Percentiles rank a stretch among this genome's conserved stretches.
These are phyloP conservation scores for Pseudoatta argentina DNA, from an alignment of 1,140 invertebrate species.

Conservation along the genomic window DNA sequence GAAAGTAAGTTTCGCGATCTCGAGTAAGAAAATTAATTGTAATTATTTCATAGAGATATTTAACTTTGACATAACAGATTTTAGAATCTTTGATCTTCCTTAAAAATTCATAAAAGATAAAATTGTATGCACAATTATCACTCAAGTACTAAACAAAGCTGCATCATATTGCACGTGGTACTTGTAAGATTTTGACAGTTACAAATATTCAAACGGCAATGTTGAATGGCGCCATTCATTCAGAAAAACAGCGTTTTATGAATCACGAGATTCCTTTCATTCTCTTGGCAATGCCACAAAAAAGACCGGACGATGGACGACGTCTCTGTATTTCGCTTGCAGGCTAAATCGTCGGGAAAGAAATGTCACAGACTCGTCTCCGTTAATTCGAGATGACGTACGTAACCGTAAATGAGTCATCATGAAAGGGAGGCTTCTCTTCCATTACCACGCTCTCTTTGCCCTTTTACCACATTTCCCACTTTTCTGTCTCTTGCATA, in stretches of 20 bases:
- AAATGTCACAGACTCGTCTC: conserved; percentile 32
- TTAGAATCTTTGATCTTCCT: too few relatives aligned
- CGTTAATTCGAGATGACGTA: conserved; percentile 38
- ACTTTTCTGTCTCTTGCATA: background rate
- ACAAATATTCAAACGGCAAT: background rate
- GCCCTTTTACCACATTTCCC: background rate
- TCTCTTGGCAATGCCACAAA: background rate
- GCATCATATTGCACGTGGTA: background rate
- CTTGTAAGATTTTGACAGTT: conserved; percentile 1
- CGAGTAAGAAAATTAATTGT: conserved; percentile 30
- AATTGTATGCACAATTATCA: background rate
- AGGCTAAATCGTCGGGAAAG: conserved; percentile 22
- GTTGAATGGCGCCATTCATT: conserved; percentile 38
- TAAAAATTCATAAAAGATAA: background rate
- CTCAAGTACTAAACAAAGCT: background rate
- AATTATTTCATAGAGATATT: background rate
- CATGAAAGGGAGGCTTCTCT: conserved; percentile 1
- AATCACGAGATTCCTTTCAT: conserved; percentile 29
- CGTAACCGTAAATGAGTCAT: conserved; percentile 54
- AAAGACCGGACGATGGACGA: background rate
- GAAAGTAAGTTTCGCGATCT: background rate
- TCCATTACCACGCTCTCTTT: background rate
- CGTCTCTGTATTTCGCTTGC: background rate
- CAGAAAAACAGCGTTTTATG: conserved; percentile 19
- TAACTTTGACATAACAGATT: background rate